Base-by-base conservation (phyloP, 2,888 invertebrate genomes). In the Tribolium freemani region DNA sequence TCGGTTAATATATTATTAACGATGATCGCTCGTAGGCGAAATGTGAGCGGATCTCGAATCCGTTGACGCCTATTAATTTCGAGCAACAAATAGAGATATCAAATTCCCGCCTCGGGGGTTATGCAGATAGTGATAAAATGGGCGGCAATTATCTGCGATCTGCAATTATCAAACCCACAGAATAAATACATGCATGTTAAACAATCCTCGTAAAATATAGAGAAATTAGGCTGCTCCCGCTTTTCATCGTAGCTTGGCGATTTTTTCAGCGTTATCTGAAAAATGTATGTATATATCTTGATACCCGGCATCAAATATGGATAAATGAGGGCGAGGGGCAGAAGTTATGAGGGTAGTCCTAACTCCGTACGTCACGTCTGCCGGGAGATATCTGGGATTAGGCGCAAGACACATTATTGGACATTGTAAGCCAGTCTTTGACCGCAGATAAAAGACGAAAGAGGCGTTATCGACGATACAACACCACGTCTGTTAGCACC, bases 401-500 rank as follows among this genome's bases (percentile, higher is more conserved):
- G 78, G 78, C 68, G 67, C 75, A 80, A 79, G 80, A 78, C 77
- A 77, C 78, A 80, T 80, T 80, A 81, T 80, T 80, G 81, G 78
- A 78, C 78, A 72, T 75, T 73, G 77, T 78, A 79, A 79, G 79
- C 79, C 75, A 79, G 80, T 80, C 78, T 78, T 78, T 75, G 78
- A 67, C 75, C 77, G 76, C 72, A 79, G 80, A 79, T 80, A 80
- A 78, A 73, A 76, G 69, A 58, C 64, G 57, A 51, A 67, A 57
- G 54, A 46, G 67, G 66, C 66, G 70, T 76, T 78, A 76, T 76
- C 77, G 57, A 16, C 73, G 54, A 69, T 67, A 75, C 75, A 74
- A 75, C 75, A 76, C 75, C 71, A 71, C 45, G 74, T 46, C 70
- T 56, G 74, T 74, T 74, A 71, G 63, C 76, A 76, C 76, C 76